phyloP scores from a whole-genome alignment of 1,140 invertebrate genomes.

The Solen grandis region DNA sequence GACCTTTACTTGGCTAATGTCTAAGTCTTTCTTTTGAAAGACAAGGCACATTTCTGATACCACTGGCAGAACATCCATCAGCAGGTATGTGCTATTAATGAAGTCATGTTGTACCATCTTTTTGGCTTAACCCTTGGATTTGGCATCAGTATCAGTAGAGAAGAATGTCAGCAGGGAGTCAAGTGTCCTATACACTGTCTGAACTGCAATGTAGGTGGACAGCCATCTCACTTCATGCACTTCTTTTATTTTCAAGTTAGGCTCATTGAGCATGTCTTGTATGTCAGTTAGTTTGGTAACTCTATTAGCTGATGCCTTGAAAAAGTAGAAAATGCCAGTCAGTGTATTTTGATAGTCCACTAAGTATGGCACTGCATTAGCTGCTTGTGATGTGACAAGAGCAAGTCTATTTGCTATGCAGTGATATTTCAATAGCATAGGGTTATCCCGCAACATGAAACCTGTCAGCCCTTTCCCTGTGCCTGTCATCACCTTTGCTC shows the following conservation, averaged over 20 bases:
- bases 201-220: not conserved
- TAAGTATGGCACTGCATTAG: not conserved
- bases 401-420: not conserved
- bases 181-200: not conserved
- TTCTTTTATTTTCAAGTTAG: not conserved
- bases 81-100: not conserved
- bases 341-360: not conserved
- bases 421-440: not conserved
- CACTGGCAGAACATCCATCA: not conserved
- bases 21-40: conserved; percentile 8
- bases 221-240: not conserved
- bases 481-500: not conserved
- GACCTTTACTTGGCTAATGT: not conserved
- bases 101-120: not conserved
- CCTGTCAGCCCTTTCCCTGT: not conserved
- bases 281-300: not conserved
- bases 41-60: not conserved
- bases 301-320: not conserved
- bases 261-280: not conserved
- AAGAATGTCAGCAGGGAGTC: not conserved
- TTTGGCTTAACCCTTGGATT: not conserved
- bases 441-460: not conserved
- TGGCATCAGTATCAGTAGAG: not conserved
- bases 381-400: not conserved
- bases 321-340: not conserved